phyloP scores from a whole-genome alignment of 2,797 vertebrate species.

The Rhabdophis nuchalis region DNA sequence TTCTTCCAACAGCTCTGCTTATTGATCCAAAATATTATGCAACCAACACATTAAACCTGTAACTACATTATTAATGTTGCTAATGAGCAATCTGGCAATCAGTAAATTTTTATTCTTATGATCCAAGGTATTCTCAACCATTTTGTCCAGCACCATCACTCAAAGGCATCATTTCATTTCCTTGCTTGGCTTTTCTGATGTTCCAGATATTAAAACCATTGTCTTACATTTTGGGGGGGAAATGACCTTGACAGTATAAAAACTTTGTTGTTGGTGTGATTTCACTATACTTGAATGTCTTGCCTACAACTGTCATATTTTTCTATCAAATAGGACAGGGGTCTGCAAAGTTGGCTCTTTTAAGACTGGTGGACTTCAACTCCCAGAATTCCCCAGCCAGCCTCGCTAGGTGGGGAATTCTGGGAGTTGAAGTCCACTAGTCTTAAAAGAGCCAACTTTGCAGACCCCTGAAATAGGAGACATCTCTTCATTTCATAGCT shows the following conservation, averaged over 20 bases:
- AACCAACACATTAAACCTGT: background rate
- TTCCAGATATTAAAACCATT: background rate
- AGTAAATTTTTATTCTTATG: background rate
- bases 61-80: background rate
- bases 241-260: background rate
- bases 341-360: too few species aligned
- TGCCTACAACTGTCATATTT: background rate
- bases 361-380: too few species aligned
- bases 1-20: background rate
- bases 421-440: too few species aligned
- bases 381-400: too few species aligned
- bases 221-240: background rate
- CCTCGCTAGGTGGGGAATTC: too few species aligned
- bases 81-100: background rate
- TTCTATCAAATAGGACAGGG: background rate
- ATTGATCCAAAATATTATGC: background rate
- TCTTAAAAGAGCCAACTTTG: too few species aligned
- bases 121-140: background rate
- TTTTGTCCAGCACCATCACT: background rate
- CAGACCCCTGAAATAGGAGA: background rate
- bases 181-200: background rate
- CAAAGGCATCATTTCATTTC: background rate
- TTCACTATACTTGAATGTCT: background rate
- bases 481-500: background rate
- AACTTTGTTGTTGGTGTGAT: background rate